These are phyloP conservation scores for Apodemia zela DNA, from an alignment of 2,888 invertebrate species.

Conservation along the genomic window DNA sequence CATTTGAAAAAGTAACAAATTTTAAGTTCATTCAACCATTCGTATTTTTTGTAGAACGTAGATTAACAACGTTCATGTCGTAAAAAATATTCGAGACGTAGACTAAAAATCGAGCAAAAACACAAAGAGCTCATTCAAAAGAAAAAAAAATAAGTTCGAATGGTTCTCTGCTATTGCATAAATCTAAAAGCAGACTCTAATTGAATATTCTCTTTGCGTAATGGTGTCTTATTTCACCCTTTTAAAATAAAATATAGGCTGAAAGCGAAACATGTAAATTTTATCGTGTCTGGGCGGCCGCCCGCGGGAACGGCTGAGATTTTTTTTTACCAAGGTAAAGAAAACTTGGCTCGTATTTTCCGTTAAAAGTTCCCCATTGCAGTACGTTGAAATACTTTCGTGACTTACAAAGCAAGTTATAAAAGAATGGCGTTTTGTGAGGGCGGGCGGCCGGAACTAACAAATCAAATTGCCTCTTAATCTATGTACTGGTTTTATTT, in stretches of 20 bases:
- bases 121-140: slow-evolving; percentile 38
- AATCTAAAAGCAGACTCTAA: slow-evolving; percentile 69
- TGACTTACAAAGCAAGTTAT: slow-evolving; percentile 43
- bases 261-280: slow-evolving; percentile 77
- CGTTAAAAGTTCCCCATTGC: slow-evolving; percentile 67
- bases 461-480: slow-evolving; percentile 25
- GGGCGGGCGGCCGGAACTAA: slow-evolving; percentile 26
- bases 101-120: slow-evolving; percentile 34
- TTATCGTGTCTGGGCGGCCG: slow-evolving; percentile 67
- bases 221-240: slow-evolving; percentile 73
- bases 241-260: slow-evolving; percentile 75
- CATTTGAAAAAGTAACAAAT: neutral
- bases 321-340: slow-evolving; percentile 67
- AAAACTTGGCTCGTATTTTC: slow-evolving; percentile 75
- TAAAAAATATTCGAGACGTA: slow-evolving; percentile 20
- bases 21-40: neutral
- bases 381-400: slow-evolving; percentile 64
- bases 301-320: slow-evolving; percentile 55
- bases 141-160: slow-evolving; percentile 49
- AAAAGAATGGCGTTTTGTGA: slow-evolving; percentile 41
- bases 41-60: neutral
- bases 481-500: neutral
- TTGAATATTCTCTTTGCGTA: slow-evolving; percentile 78
- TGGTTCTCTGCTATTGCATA: slow-evolving; percentile 49
- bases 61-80: slow-evolving; percentile 1